Percentiles rank a stretch among this genome's conserved stretches.
Conservation (phyloP, 1,140 invertebrate species). For the Pissodes strobi region DNA sequence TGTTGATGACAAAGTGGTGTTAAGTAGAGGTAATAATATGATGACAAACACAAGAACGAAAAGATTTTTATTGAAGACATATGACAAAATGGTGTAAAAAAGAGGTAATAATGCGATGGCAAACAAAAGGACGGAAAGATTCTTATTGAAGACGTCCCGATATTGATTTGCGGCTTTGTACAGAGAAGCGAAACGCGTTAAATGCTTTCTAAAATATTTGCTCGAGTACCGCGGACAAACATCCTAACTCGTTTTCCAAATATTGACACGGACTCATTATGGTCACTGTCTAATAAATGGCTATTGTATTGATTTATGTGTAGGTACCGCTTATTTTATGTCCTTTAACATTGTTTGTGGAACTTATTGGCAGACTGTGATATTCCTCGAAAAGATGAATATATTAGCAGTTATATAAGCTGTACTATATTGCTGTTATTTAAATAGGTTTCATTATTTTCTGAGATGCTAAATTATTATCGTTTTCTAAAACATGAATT, state of each 20-base stretch:
- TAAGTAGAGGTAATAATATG: slow-evolving; percentile 6
- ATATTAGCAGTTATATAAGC: too few relatives aligned
- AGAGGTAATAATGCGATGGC: slow-evolving; percentile 4
- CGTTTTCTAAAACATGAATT: too few relatives aligned
- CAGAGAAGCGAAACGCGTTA: slow-evolving; percentile 14
- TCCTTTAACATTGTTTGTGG: slow-evolving; percentile 2
- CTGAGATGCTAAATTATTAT: too few relatives aligned
- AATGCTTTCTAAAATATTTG: slow-evolving; percentile 24
- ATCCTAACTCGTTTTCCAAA: slow-evolving; percentile 15
- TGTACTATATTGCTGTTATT: too few relatives aligned
- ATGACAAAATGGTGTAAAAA: slow-evolving; percentile 16
- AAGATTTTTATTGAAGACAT: slow-evolving; percentile 9
- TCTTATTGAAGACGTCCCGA: slow-evolving; percentile 3
- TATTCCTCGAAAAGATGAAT: neutral
- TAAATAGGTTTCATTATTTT: too few relatives aligned
- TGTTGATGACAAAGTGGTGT: slow-evolving; percentile 15
- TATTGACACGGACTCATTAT: slow-evolving; percentile 24
- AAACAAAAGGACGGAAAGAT: slow-evolving; percentile 6
- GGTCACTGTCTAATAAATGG: slow-evolving; percentile 22
- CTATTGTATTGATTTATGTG: slow-evolving; percentile 5
- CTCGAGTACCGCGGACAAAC: slow-evolving; percentile 1
- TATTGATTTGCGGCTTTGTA: slow-evolving; percentile 3
- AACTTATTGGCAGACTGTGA: neutral
- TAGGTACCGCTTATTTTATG: neutral
- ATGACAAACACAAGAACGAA: slow-evolving; percentile 5